Conservation (phyloP, 2,797 vertebrate genomes). For the Odontamblyopus lacepedii region DNA sequence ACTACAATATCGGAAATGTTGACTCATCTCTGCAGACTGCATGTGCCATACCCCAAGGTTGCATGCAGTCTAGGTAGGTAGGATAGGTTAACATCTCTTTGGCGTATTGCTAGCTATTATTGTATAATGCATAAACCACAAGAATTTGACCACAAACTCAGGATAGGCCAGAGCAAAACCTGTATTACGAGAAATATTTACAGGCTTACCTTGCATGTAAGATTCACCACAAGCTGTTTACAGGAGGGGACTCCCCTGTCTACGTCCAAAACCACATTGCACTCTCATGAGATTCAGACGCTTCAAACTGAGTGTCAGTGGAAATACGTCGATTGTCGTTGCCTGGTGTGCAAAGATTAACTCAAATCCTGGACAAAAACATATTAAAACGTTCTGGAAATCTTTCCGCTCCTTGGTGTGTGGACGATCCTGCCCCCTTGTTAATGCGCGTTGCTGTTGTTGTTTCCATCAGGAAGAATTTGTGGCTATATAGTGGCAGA, state of each 20-base stretch:
- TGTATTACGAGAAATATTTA: no score
- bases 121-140: not conserved
- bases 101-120: conserved; percentile 23
- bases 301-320: conserved; percentile 21
- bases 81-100: not conserved
- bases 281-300: conserved; percentile 24
- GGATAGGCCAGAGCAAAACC: not conserved
- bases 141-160: not conserved
- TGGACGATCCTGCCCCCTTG: not conserved
- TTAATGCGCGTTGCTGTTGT: conserved; percentile 32
- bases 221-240: conserved; percentile 22
- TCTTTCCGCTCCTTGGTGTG: not conserved
- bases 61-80: not conserved
- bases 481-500: not conserved
- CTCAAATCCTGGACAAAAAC: conserved; percentile 3
- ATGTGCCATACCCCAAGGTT: conserved; percentile 48
- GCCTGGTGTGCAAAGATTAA: not conserved
- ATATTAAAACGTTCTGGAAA: conserved; percentile 18
- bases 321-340: not conserved
- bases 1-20: conserved; percentile 12
- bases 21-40: conserved; percentile 39
- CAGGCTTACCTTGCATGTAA: conserved; percentile 45
- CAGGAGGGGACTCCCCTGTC: conserved; percentile 33
- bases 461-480: conserved; percentile 60
- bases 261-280: conserved; percentile 60